Evolutionary conservation across 1,140 invertebrate genomes (phyloP).

Genomic region (Megalopta genalis): DNA sequence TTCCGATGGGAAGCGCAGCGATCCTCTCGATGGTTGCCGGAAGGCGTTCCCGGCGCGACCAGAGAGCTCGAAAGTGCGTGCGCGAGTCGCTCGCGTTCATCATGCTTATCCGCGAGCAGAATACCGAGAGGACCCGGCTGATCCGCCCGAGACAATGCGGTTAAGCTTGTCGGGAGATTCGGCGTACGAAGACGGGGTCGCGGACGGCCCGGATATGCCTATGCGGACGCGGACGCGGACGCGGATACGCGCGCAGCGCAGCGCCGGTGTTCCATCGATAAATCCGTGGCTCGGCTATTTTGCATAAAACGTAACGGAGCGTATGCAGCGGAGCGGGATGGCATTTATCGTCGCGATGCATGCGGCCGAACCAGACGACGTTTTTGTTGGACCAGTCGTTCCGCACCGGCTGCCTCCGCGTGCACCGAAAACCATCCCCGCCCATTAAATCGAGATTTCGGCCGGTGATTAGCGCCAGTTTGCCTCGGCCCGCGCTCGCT

Average conservation of each 20-base stretch:
- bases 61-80: no score
- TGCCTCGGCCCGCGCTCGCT: slow-evolving; percentile 28
- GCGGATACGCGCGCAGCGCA: background rate
- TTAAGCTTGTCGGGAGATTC: background rate
- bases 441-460: slow-evolving; percentile 64
- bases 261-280: slow-evolving; percentile 46
- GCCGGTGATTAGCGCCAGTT: slow-evolving; percentile 56
- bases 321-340: slow-evolving; percentile 45
- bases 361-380: slow-evolving; percentile 51
- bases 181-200: background rate
- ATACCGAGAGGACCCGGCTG: background rate
- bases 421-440: background rate
- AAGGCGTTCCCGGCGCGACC: no score
- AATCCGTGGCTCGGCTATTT: slow-evolving; percentile 54
- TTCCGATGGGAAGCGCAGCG: no score
- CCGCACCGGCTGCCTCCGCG: slow-evolving; percentile 41
- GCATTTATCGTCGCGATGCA: slow-evolving; percentile 61
- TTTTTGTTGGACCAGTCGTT: slow-evolving; percentile 55
- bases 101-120: slow-evolving; percentile 1
- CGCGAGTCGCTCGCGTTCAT: background rate
- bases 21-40: no score
- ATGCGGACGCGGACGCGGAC: background rate
- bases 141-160: slow-evolving; percentile 5
- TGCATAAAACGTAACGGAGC: slow-evolving; percentile 62
- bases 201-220: background rate